phyloP scores from a whole-genome alignment of 2,113 vertebrate species.

The Myotis lucifugus region DNA sequence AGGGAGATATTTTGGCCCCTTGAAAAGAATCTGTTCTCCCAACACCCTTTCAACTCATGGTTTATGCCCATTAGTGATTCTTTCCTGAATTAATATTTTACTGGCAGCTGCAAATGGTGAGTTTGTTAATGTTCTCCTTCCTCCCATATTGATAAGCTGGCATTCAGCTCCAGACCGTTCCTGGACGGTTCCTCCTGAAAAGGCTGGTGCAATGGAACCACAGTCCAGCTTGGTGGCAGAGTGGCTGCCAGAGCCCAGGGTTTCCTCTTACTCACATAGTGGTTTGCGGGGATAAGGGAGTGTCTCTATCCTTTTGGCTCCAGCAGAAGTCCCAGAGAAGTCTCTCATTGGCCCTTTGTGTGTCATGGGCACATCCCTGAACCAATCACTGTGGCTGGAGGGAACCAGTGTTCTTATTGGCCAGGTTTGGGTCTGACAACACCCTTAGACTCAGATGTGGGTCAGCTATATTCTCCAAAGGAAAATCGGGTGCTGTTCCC shows the following conservation, averaged over 20 bases:
- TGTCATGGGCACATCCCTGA: neutral
- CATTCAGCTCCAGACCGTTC: rapidly evolving
- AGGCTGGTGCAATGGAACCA: neutral
- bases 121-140: neutral
- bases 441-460: neutral
- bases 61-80: neutral
- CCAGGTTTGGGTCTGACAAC: neutral
- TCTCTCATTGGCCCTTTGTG: neutral
- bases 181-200: neutral
- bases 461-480: neutral
- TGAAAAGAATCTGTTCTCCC: neutral
- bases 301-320: neutral
- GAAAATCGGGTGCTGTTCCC: neutral
- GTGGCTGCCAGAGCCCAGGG: neutral
- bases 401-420: neutral
- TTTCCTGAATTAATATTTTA: neutral
- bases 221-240: neutral
- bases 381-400: neutral
- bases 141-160: rapidly evolving
- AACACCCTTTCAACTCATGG: neutral
- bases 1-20: neutral
- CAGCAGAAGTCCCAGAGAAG: neutral
- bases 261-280: neutral
- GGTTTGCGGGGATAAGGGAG: neutral
- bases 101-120: neutral